Evolutionary conservation across 2,113 vertebrate genomes (phyloP), one percentile per base, ranked within the genome.

Genomic region (Ciconia boyciana): DNA sequence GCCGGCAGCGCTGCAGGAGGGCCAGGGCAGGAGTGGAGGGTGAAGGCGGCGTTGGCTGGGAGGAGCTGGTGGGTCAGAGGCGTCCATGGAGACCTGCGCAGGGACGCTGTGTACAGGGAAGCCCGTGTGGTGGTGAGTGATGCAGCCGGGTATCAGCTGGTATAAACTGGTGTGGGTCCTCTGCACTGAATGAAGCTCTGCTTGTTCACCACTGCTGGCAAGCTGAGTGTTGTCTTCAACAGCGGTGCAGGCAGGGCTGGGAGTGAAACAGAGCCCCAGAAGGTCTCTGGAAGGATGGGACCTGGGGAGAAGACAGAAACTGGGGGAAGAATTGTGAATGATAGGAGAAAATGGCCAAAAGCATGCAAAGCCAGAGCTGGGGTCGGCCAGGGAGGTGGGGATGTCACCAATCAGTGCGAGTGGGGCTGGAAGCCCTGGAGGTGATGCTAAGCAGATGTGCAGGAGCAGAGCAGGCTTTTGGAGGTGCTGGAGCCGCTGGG

Each of bases 61-160:
- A 80, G 43, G 49, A 57, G 18, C 26, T 83, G 52, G 10, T 43
- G 57, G 4, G 12, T 57, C 7, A 6, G 57, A 79, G 74, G 46
- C 13, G 4, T 34, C 17, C 11, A 10, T 11, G 25, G 36, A 41
- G 78, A 51, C 18, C 49, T 55, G 49, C 9, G 8, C 43, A 11
- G 17, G 61, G 57, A 64, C 2, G 2, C 7, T 1, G 4, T 7
- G 13, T 8, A 2, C 4, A 25, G 51, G 41, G 16, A 75, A 80
- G 69, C 6, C 29, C 3, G 6, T 2, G 2, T 28, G 54, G 39
- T 0, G 0, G 19, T 49, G 72, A 28, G 60, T 24, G 62, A 52
- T 15, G 32, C 39, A 52, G 7, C 10, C 0, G 2, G 34, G 13
- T 64, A 58, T 31, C 28, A 68, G 22, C 7, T 22, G 28, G 13